Evolutionary conservation across 2,113 vertebrate species (phyloP), one percentile per base, ranked within the genome.

Genomic region (Lepidothrix coronata): DNA sequence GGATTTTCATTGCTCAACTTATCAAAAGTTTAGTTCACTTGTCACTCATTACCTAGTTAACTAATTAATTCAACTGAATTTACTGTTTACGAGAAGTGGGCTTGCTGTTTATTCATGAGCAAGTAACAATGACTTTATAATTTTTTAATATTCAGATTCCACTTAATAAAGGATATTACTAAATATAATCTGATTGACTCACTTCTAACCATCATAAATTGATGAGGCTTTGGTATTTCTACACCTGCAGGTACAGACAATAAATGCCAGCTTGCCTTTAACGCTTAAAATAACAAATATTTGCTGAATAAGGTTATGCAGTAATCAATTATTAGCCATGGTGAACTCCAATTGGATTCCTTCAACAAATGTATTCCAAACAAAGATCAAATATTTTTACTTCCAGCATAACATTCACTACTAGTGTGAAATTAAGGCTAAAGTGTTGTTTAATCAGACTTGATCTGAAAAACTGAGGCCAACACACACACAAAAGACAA

Each of bases 361-460:
- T 93, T 96, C 63, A 76, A 66, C 35, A 96, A 95, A 95, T 89
- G 90, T 93, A 96, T 61, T 84, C 83, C 92, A 96, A 97, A 95
- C 82, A 91, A 96, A 93, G 73, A 97, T 92, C 82, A 96, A 88
- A 82, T 85, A 75, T 88, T 96, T 87, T 89, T 83, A 78, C 48
- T 84, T 71, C 23, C 48, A 86, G 54, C 46, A 37, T 89, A 96
- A 92, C 88, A 63, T 89, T 92, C 25, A 57, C 74, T 68, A 78
- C 85, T 27, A 87, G 72, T 52, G 88, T 84, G 91, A 97, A 98
- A 97, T 93, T 95, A 95, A 96, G 84, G 78, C 52, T 91, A 88
- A 96, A 95, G 82, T 31, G 46, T 75, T 92, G 76, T 91, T 94
- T 96, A 89, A 86, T 94, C 91, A 79, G 87, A 93, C 51, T 51